Evolutionary conservation across 2,797 vertebrate species (phyloP), one percentile per base, ranked within the genome.

Genomic region (Xiphophorus birchmanni): DNA sequence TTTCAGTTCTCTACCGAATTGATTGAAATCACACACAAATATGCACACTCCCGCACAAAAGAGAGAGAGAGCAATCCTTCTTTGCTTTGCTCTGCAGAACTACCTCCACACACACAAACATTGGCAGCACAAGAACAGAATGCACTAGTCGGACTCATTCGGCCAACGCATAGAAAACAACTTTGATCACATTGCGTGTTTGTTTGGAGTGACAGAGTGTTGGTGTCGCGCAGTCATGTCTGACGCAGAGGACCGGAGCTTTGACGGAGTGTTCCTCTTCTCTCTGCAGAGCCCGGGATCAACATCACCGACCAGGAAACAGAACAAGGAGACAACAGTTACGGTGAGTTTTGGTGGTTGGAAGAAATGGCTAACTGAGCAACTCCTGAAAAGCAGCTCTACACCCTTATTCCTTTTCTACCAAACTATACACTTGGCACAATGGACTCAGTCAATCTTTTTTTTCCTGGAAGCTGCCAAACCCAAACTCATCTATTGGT

Each of bases 211-310:
- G 83, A 35, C 26, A 1, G 80, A 69, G 88, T 82, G 83, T 79
- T 73, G 40, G 40, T 78, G 81, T 58, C 5, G 54, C 79, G 79
- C 77, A 21, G 84, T 86, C 90, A 94, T 95, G 95, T 95, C 93
- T 74, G 93, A 94, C 88, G 91, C 88, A 58, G 96, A 97, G 90
- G 90, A 93, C 75, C 92, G 78, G 56, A 79, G 94, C 92, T 96
- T 96, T 96, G 95, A 97, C 3, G 93, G 93, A 89, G 87, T 84
- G 29, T 94, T 89, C 82, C 94, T 84, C 87, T 91, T 96, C 83
- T 96, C 94, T 95, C 93, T 85, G 65, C 97, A 99, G 98, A 96
- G 95, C 90, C 97, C 97, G 3, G 96, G 95, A 48, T 96, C 97
- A 56, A 96, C 96, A 4, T 97, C 97, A 11, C 96, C 97, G 80